Conservation (phyloP, 1,140 invertebrate genomes). For the Drosophila varians region DNA sequence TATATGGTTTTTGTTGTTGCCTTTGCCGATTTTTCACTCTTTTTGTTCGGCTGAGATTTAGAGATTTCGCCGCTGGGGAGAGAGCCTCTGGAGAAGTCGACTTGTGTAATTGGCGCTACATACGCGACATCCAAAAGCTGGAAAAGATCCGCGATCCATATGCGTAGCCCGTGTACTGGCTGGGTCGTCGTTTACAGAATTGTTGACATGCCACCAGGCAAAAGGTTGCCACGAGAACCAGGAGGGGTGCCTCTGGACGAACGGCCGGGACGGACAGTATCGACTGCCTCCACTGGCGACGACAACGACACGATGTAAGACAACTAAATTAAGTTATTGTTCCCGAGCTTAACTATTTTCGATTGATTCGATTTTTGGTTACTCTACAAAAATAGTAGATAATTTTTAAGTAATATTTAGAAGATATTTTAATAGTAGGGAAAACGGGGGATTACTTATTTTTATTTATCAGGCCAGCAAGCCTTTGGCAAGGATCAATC, state of each 20-base stretch:
- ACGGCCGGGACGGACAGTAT: not conserved
- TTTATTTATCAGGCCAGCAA: too few relatives aligned
- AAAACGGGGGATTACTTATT: too few relatives aligned
- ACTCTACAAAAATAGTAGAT: too few relatives aligned
- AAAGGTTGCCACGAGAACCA: constrained; percentile 39
- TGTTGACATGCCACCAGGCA: constrained; percentile 67
- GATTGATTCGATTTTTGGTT: not conserved
- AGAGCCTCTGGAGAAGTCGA: constrained; percentile 8
- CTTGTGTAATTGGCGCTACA: constrained; percentile 72
- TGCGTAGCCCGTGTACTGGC: constrained; percentile 38
- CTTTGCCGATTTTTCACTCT: constrained; percentile 15
- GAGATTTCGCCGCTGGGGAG: constrained; percentile 62
- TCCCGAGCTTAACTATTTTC: constrained; percentile 14
- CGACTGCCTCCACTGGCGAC: constrained; percentile 41
- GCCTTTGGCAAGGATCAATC: too few relatives aligned
- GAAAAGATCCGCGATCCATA: constrained; percentile 39
- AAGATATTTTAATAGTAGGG: too few relatives aligned
- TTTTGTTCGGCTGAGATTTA: constrained; percentile 50
- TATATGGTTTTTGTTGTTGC: constrained; percentile 11
- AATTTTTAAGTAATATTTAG: too few relatives aligned
- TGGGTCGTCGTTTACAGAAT: constrained; percentile 37
- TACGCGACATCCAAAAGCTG: constrained; percentile 22
- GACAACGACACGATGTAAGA: constrained; percentile 75
- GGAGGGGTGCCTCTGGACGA: constrained; percentile 13
- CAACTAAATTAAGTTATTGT: constrained; percentile 82